Base-by-base conservation (phyloP, 2,888 invertebrate genomes). In the Gymnosoma rotundatum region DNA sequence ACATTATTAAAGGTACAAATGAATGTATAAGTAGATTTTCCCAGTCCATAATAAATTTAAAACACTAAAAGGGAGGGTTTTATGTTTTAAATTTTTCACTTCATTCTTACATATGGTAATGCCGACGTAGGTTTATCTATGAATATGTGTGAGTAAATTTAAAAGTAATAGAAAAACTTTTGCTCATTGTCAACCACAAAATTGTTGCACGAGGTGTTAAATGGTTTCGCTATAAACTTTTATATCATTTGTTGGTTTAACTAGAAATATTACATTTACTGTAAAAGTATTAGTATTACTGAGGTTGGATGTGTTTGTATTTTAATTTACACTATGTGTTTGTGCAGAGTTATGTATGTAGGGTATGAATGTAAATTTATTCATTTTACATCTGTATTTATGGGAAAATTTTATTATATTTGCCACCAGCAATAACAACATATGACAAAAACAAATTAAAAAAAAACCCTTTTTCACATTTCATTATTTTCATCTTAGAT, bases 191-290 rank as follows among this genome's bases (percentile, higher is more conserved):
- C 89, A 89, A 89, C 90, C 90, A 87, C 91, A 90, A 89, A 90
- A 90, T 90, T 89, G 90, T 88, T 91, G 90, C 90, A 88, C 89
- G 90, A 90, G 90, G 90, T 90, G 90, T 90, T 90, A 90, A 90
- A 91, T 90, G 90, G 84, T 81, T 88, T 78, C 84, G 78, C 76
- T 81, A 84, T 84, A 84, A 81, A 84, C 78, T 81, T 84, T 84
- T 81, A 84, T 81, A 78, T 64, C 78, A 78, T 66, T 64, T 73
- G 75, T 87, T 85, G 85, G 86, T 87, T 84, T 86, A 66, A 80
- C 75, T 67, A 67, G 38, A 64, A 78, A 64, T 72, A 45, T 36
- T 56, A 50, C 50, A n/a, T 50, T n/a, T n/a, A 52, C 42, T 66
- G 25, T 32, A 25, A n/a, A n/a, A n/a, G 16, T 9, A n/a, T 60